phyloP scores from a whole-genome alignment of 2,888 invertebrate genomes.

The Bombylius major region DNA sequence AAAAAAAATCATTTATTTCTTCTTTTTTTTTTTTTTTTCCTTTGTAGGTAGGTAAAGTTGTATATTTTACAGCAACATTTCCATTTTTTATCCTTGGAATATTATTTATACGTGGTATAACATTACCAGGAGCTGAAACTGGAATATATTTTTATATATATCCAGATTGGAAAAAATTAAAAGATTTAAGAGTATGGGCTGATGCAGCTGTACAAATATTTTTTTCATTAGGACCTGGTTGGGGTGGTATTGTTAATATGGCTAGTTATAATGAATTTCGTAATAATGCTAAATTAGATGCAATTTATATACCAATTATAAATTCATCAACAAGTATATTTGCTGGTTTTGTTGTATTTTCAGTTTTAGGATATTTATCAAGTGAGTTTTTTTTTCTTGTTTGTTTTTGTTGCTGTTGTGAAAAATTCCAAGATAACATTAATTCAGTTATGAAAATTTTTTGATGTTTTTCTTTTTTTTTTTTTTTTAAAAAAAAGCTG shows the following conservation, averaged over 20 bases:
- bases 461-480: neutral
- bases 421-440: neutral
- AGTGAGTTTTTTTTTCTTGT: conserved; percentile 20
- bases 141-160: conserved; percentile 66
- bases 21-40: neutral
- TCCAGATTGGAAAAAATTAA: conserved; percentile 65
- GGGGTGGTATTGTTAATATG: conserved; percentile 76
- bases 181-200: conserved; percentile 75
- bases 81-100: conserved; percentile 62
- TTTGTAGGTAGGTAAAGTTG: conserved; percentile 38
- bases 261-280: conserved; percentile 69
- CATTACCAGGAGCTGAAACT: conserved; percentile 63
- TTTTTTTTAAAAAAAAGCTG: too few relatives aligned
- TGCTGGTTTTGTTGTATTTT: conserved; percentile 70
- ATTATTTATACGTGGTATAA: conserved; percentile 62
- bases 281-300: conserved; percentile 52
- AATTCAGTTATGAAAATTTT: neutral
- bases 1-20: too few relatives aligned
- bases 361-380: conserved; percentile 63
- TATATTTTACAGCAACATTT: conserved; percentile 79
- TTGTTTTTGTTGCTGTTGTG: neutral
- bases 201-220: conserved; percentile 90
- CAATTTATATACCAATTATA: conserved; percentile 54
- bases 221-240: conserved; percentile 78
- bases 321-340: conserved; percentile 66